A percentile compares a stretch with the other conserved stretches of the same genome.
phyloP scores from a whole-genome alignment of 2,113 vertebrate species.

The Podocnemis expansa region DNA sequence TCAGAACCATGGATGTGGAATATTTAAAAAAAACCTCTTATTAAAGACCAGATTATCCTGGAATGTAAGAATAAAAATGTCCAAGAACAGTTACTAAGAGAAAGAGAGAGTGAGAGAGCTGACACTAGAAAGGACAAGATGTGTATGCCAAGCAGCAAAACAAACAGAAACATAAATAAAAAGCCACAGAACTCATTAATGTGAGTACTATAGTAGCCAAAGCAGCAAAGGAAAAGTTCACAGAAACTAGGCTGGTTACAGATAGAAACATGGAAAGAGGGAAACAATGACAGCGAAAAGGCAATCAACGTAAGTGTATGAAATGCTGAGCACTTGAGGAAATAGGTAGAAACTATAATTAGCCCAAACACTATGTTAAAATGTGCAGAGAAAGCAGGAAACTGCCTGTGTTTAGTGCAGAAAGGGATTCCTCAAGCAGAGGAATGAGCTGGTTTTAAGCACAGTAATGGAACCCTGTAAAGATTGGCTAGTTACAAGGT shows the following conservation, averaged over 20 bases:
- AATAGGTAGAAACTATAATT: neutral
- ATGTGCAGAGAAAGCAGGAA: neutral
- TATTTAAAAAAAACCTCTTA: neutral
- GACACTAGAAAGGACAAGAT: no score
- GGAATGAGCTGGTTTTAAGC: neutral
- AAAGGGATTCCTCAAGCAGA: neutral
- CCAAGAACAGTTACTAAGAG: no score
- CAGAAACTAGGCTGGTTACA: neutral
- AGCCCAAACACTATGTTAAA: neutral
- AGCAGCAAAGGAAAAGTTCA: neutral
- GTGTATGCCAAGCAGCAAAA: no score
- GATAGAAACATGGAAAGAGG: neutral
- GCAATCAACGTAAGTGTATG: neutral
- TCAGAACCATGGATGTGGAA: neutral
- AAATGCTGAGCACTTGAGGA: neutral
- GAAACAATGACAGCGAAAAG: neutral
- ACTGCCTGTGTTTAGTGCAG: neutral
- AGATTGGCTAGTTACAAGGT: neutral
- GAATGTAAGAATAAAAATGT: neutral
- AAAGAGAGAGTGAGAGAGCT: no score
- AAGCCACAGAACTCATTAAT: neutral
- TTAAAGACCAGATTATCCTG: neutral
- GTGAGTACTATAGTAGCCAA: neutral
- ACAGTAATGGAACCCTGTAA: neutral
- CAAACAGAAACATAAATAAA: neutral